Evolutionary conservation across 2,113 vertebrate genomes (phyloP), one percentile per base, ranked within the genome.

Genomic region (Excalfactoria chinensis): DNA sequence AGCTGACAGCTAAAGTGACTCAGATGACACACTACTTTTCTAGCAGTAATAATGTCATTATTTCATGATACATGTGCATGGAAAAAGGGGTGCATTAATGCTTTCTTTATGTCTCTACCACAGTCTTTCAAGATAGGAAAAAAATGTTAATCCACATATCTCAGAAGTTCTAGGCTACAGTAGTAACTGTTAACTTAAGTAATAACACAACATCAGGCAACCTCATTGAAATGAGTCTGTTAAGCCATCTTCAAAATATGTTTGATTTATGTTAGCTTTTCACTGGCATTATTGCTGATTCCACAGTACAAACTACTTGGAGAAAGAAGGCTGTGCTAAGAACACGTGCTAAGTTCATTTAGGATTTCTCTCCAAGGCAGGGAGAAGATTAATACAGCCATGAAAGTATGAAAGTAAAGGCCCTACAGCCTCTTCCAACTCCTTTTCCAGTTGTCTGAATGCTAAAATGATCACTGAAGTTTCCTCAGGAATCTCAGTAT

Each of bases 321-420:
- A 83, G 75, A 85, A 80, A 66, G 79, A 19, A 89, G 71, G 40
- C 12, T 72, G 48, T 83, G n/a, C 71, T 75, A 30, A 84, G 86
- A 76, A 86, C 89, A 84, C 49, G 13, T 93, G 92, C 41, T 84
- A 88, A 73, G 6, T 77, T 91, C 48, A 92, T 95, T 44, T 80
- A 79, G 72, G 77, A 34, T 63, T 79, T 93, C 80, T 86, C 35
- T 86, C 51, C 63, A 56, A 69, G 73, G 34, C 85, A 59, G 71
- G 55, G 21, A 86, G 59, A 89, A 95, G 69, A 93, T 95, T 86
- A 81, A 90, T 63, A 58, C 22, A 43, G 28, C 64, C 69, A 58
- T 72, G 85, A 94, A 93, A 82, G 69, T 51, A 58, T 72, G 85
- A 94, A 93, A 82, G 69, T 51, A 84, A 90, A 68, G 55, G 18